Percentiles rank a stretch among this genome's conserved stretches.
These are phyloP conservation scores for Chelidonichthys spinosus DNA, from an alignment of 2,797 vertebrate genomes.

Conservation along the genomic window DNA sequence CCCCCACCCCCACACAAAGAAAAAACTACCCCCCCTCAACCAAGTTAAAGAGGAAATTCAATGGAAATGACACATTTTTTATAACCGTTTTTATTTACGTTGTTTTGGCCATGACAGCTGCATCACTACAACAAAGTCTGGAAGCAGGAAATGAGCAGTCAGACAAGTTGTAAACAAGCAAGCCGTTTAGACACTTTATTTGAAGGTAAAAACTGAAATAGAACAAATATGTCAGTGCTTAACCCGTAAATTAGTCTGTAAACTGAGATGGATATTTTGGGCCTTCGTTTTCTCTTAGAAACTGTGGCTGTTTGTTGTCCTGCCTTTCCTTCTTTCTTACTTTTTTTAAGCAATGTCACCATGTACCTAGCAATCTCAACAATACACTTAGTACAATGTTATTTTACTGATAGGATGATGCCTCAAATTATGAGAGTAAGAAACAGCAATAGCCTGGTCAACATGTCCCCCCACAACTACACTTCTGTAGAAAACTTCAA, in stretches of 20 bases:
- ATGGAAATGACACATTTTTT: neutral
- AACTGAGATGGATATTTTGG: neutral
- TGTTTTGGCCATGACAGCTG: neutral
- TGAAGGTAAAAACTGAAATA: neutral
- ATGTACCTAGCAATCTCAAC: neutral
- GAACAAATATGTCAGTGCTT: neutral
- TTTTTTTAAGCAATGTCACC: neutral
- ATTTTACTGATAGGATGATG: neutral
- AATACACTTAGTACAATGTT: neutral
- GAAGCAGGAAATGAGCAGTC: neutral
- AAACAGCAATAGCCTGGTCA: neutral
- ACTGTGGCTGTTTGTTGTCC: neutral
- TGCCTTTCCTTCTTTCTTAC: neutral
- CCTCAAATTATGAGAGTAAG: neutral
- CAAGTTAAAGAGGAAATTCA: conserved; percentile 7
- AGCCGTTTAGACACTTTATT: neutral
- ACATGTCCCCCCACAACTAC: neutral
- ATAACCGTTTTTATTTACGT: neutral
- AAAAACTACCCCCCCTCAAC: neutral
- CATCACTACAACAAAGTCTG: neutral
- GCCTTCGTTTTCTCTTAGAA: no score
- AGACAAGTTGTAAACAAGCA: neutral
- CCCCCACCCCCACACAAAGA: neutral
- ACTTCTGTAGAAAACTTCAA: neutral
- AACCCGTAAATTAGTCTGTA: neutral